Evolutionary conservation across 1,140 invertebrate species (phyloP), one percentile per base, ranked within the genome.

Genomic region (Zaprionus kolodkinae): DNA sequence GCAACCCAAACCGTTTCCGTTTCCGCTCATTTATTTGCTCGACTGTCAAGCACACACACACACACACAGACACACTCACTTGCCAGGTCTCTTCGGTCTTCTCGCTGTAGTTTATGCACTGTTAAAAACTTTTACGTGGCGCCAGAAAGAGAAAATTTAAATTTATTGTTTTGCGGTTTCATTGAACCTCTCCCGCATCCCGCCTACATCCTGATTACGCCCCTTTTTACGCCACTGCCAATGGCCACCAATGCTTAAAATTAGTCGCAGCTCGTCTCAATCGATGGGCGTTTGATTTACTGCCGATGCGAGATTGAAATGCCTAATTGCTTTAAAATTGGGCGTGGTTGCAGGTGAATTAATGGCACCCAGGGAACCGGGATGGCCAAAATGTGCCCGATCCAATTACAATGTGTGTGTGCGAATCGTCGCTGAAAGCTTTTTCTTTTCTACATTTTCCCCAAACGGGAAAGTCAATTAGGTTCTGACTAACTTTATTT

Each of bases 271-370:
- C 72, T 86, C 63, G 70, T 61, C 38, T 30, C 27, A 78, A 88
- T 88, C 84, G 83, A 88, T 87, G 84, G 84, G 80, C 83, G 79
- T 88, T 87, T 87, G 83, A 87, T 87, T 87, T 88, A 87, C 84
- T 78, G 73, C 36, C 67, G 21, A 62, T 62, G 52, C 72, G 38
- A 82, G 77, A 86, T 85, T 81, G 78, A 88, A 88, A 62, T 70
- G 76, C 77, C 82, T 87, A 88, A 87, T 88, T 87, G 84, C 76
- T 74, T 80, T 88, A 79, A 83, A 87, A 88, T 78, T 74, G 79
- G 83, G 83, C 52, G 79, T 75, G 70, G 55, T 35, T 21, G 12
- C 21, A 68, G 71, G 67, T 70, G 72, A 78, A 38, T 81, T 85
- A 81, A 86, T 77, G 78, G 70, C 66, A 54, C 74, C 55, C 69